These are phyloP conservation scores for Hippocampus zosterae DNA, from an alignment of 2,113 vertebrate species.

Conservation along the genomic window DNA sequence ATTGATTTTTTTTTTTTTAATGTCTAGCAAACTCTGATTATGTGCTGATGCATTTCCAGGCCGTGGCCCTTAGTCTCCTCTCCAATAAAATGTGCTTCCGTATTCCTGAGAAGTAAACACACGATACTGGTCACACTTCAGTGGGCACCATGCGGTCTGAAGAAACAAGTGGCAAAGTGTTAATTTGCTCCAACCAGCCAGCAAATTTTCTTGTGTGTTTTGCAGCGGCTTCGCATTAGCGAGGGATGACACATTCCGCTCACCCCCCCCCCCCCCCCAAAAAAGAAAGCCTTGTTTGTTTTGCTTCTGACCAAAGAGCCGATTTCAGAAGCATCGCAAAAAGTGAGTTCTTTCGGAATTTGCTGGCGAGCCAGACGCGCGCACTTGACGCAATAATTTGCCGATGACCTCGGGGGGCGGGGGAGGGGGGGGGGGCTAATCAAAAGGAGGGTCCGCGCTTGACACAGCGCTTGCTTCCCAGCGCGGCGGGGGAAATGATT, in stretches of 20 bases:
- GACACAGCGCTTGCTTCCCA: slow-evolving; percentile 7
- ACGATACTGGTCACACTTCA: neutral
- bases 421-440: neutral
- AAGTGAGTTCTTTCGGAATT: slow-evolving; percentile 2
- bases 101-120: neutral
- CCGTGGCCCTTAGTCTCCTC: too few relatives aligned
- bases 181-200: slow-evolving; percentile 34
- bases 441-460: neutral
- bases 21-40: too few relatives aligned
- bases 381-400: slow-evolving; percentile 1
- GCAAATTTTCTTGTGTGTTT: slow-evolving; percentile 41
- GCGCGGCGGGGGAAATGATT: neutral
- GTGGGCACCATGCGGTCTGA: neutral
- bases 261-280: too few relatives aligned
- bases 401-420: neutral
- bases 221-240: slow-evolving; percentile 24
- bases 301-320: slow-evolving; percentile 16
- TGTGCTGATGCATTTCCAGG: too few relatives aligned
- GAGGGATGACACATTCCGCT: neutral
- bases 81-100: too few relatives aligned
- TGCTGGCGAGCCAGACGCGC: neutral
- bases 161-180: slow-evolving; percentile 32
- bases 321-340: slow-evolving; percentile 10
- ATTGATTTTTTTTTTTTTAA: too few relatives aligned
- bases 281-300: slow-evolving; percentile 18